Evolutionary conservation across 2,797 vertebrate species (phyloP).

Genomic region (Poecilia gillii): DNA sequence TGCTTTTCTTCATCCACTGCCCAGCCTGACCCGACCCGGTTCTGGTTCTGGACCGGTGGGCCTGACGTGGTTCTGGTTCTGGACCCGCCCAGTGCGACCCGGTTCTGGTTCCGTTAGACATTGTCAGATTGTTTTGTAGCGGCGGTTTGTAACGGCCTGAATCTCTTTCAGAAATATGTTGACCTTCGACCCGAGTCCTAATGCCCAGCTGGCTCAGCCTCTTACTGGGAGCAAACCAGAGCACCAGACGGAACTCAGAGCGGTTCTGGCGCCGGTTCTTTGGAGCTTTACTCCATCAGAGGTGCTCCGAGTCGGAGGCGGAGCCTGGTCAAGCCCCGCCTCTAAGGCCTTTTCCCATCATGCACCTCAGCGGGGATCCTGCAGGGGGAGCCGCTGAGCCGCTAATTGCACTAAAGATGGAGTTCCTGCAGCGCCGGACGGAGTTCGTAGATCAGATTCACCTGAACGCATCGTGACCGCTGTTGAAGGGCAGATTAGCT

Average conservation of each 20-base stretch:
- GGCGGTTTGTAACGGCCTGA: slow-evolving; percentile 13
- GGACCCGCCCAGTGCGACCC: neutral
- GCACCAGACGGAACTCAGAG: neutral
- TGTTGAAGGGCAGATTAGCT: slow-evolving; percentile 26
- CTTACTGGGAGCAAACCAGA: neutral
- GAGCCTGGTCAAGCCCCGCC: neutral
- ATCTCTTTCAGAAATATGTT: slow-evolving; percentile 33
- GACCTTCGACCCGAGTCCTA: slow-evolving; percentile 4
- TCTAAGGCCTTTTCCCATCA: neutral
- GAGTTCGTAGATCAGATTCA: too few relatives aligned
- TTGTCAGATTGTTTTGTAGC: slow-evolving; percentile 1
- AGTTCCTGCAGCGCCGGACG: slow-evolving; percentile 52
- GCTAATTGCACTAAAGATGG: slow-evolving; percentile 77
- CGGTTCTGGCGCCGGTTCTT: neutral
- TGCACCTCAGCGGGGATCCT: slow-evolving; percentile 1
- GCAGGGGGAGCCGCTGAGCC: neutral
- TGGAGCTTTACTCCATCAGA: neutral
- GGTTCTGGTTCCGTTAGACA: slow-evolving; percentile 1
- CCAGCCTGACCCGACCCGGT: slow-evolving; percentile 14
- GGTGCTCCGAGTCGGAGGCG: neutral
- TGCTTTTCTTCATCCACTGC: slow-evolving; percentile 37
- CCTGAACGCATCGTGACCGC: slow-evolving; percentile 4
- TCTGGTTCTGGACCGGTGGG: neutral
- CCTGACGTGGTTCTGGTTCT: neutral
- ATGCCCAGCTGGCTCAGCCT: neutral